Evolutionary conservation across 2,797 vertebrate genomes (phyloP), one percentile per base, ranked within the genome.

Genomic region (Orestias chungarensis): DNA sequence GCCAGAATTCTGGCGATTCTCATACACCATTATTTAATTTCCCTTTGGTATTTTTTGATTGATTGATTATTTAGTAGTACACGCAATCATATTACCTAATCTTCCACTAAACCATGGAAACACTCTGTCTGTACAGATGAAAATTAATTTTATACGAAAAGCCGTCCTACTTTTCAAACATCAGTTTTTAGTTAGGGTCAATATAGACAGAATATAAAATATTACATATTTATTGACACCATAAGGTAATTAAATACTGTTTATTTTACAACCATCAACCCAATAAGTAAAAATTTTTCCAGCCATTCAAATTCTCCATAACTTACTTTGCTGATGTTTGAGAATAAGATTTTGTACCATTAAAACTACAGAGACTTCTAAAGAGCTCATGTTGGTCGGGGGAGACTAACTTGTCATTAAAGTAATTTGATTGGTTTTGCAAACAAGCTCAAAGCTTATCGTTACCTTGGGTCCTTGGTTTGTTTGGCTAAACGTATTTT

Each of bases 401-500:
- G 6, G 2, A 31, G 27, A 31, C 27, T 15, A 18, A 31, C 29
- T 11, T 12, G 27, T 14, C 52, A 55, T 15, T n/a, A 20, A 20
- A 14, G 18, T 1, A 6, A 40, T 84, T 76, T 78, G 29, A 61
- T 71, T 73, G 23, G 75, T 75, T 67, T 64, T 50, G 47, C 50
- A 71, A 66, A 83, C 62, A 82, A 72, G 79, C 77, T 78, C 44
- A 71, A 67, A 59, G 62, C 15, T 80, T 64, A 78, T 81, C 79
- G 78, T 49, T 68, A 65, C 59, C 46, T 46, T 83, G 78, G 89
- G 87, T 81, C 88, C 83, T 87, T 70, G 44, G 65, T 72, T 18
- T 71, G 33, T 35, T 65, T 43, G 31, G 47, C 31, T 42, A 29
- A 66, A 44, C 33, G 29, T 44, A 46, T 61, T 33, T 9, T 65